Percentiles rank a stretch among this genome's conserved stretches.
These are phyloP conservation scores for Eumacrocentrus americanus DNA, from an alignment of 2,888 invertebrate genomes.

Conservation along the genomic window DNA sequence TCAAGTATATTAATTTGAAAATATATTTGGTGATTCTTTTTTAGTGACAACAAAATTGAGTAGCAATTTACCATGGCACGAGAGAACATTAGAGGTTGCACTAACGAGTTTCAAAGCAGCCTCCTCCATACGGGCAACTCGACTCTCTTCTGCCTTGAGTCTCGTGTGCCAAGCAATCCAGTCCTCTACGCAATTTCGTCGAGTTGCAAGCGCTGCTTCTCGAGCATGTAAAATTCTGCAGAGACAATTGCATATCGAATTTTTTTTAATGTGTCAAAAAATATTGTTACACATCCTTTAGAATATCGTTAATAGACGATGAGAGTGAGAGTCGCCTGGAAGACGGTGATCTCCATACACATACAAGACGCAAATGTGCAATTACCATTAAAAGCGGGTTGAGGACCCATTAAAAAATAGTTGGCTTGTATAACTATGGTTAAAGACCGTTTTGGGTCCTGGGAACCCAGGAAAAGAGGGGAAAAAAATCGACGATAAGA, in stretches of 20 bases:
- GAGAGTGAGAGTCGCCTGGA: too few species aligned
- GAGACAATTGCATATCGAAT: neutral
- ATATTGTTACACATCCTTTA: neutral
- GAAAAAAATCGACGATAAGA: neutral
- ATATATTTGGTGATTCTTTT: too few species aligned
- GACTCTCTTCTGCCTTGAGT: slow-evolving; percentile 56
- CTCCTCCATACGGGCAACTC: slow-evolving; percentile 58
- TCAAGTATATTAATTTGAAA: too few species aligned
- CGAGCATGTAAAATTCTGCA: slow-evolving; percentile 57
- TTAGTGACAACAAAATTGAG: too few species aligned
- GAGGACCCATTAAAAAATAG: too few species aligned
- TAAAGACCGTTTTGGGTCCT: too few species aligned
- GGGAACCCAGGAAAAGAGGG: slow-evolving; percentile 6
- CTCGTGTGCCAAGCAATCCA: slow-evolving; percentile 60
- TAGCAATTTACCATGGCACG: slow-evolving; percentile 55
- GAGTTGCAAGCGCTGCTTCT: slow-evolving; percentile 56
- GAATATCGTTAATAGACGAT: neutral
- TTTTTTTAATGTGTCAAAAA: slow-evolving; percentile 9
- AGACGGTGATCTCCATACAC: too few species aligned
- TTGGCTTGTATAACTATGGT: too few species aligned
- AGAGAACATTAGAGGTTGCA: slow-evolving; percentile 55
- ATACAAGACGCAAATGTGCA: too few species aligned
- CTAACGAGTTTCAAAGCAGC: slow-evolving; percentile 57
- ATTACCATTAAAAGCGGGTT: too few species aligned
- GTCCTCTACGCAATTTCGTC: slow-evolving; percentile 58